phyloP scores from a whole-genome alignment of 1,140 invertebrate genomes.

The Leptestheria dahalacensis region DNA sequence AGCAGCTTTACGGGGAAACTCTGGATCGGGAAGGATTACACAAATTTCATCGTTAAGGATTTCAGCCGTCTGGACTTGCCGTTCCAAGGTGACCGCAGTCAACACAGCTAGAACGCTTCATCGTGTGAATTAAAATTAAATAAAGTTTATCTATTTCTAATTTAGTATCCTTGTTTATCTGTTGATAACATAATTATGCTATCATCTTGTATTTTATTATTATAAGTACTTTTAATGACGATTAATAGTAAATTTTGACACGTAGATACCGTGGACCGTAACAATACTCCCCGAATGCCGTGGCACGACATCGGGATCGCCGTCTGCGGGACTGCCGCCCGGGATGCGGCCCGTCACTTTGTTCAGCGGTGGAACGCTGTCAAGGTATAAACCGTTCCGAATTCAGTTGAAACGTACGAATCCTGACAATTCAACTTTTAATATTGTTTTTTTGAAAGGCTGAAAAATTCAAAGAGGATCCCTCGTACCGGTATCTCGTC shows the following conservation, averaged over 20 bases:
- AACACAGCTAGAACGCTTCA: neutral
- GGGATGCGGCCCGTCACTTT: slow-evolving; percentile 89
- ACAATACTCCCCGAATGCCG: slow-evolving; percentile 83
- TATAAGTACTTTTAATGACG: neutral
- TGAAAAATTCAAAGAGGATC: slow-evolving; percentile 57
- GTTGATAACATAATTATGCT: too few species aligned
- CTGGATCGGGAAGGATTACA: slow-evolving; percentile 98
- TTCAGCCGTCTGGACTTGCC: slow-evolving; percentile 80
- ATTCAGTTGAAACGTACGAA: too few species aligned
- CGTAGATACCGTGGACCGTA: slow-evolving; percentile 71
- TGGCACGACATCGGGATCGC: slow-evolving; percentile 91
- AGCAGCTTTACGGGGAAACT: slow-evolving; percentile 48
- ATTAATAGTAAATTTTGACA: slow-evolving; percentile 15
- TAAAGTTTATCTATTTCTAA: too few species aligned
- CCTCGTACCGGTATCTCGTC: slow-evolving; percentile 68
- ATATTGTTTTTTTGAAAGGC: slow-evolving; percentile 32
- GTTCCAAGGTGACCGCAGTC: slow-evolving; percentile 47
- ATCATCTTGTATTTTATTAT: neutral
- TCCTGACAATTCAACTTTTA: neutral
- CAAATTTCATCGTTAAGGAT: slow-evolving; percentile 96
- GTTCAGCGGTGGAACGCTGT: slow-evolving; percentile 95
- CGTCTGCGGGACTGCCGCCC: slow-evolving; percentile 65
- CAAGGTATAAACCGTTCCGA: slow-evolving; percentile 46
- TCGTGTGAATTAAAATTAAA: too few species aligned
- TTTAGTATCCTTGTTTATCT: too few species aligned